Percentiles rank a stretch among this genome's conserved stretches.
phyloP scores from a whole-genome alignment of 2,113 vertebrate species.

The Manacus vitellinus region DNA sequence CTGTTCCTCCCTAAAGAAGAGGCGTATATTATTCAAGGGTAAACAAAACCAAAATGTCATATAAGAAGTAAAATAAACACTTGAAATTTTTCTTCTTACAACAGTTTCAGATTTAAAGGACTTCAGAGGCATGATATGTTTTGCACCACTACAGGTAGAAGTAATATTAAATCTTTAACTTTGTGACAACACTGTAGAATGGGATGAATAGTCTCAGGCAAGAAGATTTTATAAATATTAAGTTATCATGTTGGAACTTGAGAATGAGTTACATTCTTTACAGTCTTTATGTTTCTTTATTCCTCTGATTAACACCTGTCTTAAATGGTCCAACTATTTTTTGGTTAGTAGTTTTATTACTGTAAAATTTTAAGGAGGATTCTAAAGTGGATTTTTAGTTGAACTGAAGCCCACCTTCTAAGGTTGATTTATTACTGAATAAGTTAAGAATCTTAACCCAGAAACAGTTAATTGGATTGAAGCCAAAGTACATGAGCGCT shows the following conservation, averaged over 20 bases:
- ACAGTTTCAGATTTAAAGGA: background rate
- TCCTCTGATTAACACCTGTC: background rate
- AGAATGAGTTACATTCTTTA: background rate
- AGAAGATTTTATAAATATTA: background rate
- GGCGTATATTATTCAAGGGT: background rate
- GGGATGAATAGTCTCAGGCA: background rate
- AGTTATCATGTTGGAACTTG: background rate
- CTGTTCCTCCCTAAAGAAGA: background rate
- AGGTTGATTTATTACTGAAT: background rate
- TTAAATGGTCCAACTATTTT: background rate
- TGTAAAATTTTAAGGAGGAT: conserved; percentile 56
- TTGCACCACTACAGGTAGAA: background rate
- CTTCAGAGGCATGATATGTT: background rate
- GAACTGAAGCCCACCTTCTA: background rate
- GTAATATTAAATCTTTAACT: background rate
- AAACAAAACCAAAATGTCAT: background rate
- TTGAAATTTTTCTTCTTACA: background rate
- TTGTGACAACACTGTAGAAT: background rate
- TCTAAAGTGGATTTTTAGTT: background rate
- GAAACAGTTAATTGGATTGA: background rate
- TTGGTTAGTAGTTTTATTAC: background rate
- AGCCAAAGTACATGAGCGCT: background rate
- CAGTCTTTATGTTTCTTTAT: background rate
- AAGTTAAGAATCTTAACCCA: background rate
- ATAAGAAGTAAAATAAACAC: background rate